Base-by-base conservation (phyloP, 2,797 vertebrate genomes). In the Diceros bicornis region DNA sequence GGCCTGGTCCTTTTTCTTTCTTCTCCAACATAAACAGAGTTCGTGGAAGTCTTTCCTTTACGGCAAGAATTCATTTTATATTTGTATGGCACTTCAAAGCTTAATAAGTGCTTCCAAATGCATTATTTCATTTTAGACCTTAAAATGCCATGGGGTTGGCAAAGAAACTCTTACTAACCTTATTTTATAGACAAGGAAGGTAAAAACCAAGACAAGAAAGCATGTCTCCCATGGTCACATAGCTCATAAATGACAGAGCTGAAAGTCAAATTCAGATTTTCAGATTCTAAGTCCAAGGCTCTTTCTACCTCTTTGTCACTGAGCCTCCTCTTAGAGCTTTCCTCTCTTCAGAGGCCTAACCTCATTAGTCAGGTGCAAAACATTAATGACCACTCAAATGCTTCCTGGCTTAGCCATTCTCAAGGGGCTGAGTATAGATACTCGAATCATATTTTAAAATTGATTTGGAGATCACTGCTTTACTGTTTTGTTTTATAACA, bases 201-300 rank as follows among this genome's bases (percentile, higher is more conserved):
- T 62, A 84, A 97, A 92, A 92, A 64, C n/a, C 55, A 87, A 83
- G 62, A 87, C 9, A 90, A 16, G 5, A 75, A 89, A 93, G 6
- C 6, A 75, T 69, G 20, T 71, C 86, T 44, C 37, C 61, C 21
- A 34, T 66, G n/a, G 17, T 55, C 29, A 86, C 13, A 78, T 21
- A 94, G 32, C 34, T 64, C 25, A 71, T 87, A 83, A 88, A 78
- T 84, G 27, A 64, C 37, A 89, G 27, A 82, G 16, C 50, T 83
- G 64, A 82, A 90, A 91, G 84, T 79, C 59, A 74, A 74, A 91
- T 88, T 93, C 41, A 88, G 34, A 13, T 84, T 92, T 93, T 74
- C 47, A 85, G 29, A 78, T 89, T 64, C 34, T 20, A 92, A 82
- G 4, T 66, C 34, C 29, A 25, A 84, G 44, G 4, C 25, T 66